A percentile compares a stretch with the other conserved stretches of the same genome.
These are phyloP conservation scores for Conger conger DNA, from an alignment of 2,113 vertebrate species.

Conservation along the genomic window DNA sequence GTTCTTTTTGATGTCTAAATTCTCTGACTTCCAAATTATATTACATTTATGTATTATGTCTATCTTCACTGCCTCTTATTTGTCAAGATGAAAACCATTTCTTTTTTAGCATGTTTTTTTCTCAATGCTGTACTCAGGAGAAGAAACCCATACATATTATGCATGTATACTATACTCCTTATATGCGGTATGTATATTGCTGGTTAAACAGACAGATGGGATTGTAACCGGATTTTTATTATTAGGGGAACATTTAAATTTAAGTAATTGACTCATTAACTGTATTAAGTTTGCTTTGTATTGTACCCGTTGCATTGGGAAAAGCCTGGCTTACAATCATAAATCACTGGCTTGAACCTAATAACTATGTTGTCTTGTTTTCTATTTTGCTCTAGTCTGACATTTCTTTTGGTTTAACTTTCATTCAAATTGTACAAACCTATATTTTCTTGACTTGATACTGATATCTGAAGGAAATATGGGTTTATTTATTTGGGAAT, in stretches of 20 bases:
- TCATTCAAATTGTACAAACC: background rate
- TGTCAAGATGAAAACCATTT: no score
- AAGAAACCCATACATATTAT: no score
- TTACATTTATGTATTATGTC: background rate
- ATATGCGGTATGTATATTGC: background rate
- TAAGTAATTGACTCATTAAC: background rate
- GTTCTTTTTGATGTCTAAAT: background rate
- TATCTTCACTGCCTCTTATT: background rate
- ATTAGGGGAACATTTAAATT: background rate
- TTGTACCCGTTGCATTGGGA: background rate
- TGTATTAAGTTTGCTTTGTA: background rate
- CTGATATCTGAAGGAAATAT: background rate
- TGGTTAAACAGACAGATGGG: background rate
- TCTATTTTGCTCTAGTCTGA: background rate
- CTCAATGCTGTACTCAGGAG: background rate
- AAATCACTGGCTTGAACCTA: background rate
- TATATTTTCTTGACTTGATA: background rate
- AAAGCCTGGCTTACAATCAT: background rate
- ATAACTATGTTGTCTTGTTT: background rate
- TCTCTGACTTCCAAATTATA: background rate
- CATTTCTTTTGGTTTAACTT: background rate
- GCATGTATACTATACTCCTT: no score
- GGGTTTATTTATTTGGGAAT: background rate
- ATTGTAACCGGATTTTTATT: background rate
- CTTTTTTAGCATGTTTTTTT: background rate